These are phyloP conservation scores for Drosophila mayaguana DNA, from an alignment of 2,888 invertebrate genomes.

Conservation along the genomic window DNA sequence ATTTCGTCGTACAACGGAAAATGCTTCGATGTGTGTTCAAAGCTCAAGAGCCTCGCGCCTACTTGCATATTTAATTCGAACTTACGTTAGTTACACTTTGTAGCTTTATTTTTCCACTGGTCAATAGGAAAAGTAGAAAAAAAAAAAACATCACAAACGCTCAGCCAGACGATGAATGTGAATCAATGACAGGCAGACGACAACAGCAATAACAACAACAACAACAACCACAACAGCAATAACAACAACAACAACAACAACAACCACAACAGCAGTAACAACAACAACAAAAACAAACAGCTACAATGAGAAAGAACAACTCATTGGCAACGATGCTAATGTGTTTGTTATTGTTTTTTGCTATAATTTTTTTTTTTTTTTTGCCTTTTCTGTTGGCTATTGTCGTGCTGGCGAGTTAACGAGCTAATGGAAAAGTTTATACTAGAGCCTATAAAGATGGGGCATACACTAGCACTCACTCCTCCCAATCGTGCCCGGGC, in stretches of 20 bases:
- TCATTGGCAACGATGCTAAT: constrained; percentile 51
- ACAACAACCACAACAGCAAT: too few relatives aligned
- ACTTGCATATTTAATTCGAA: constrained; percentile 68
- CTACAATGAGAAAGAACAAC: constrained; percentile 11
- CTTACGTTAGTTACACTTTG: constrained; percentile 49
- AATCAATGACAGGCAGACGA: constrained; percentile 68
- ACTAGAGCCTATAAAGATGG: constrained; percentile 51
- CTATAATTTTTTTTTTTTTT: constrained; percentile 14
- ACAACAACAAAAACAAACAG: constrained; percentile 24
- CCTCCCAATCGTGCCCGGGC: constrained; percentile 15
- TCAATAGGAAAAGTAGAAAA: constrained; percentile 27
- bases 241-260: constrained; percentile 29
- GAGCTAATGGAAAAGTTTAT: constrained; percentile 79
- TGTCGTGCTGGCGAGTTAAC: constrained; percentile 71
- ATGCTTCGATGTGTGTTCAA: background rate
- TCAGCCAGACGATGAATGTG: constrained; percentile 43
- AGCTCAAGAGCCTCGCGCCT: background rate
- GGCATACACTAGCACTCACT: constrained; percentile 19
- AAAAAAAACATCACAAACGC: constrained; percentile 50
- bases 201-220: constrained; percentile 31
- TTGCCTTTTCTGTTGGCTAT: constrained; percentile 47
- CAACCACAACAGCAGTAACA: constrained; percentile 24
- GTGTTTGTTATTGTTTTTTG: constrained; percentile 56
- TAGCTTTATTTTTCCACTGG: constrained; percentile 67
- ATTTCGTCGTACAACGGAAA: constrained; percentile 4